These are phyloP conservation scores for Poecilia latipinna DNA, from an alignment of 2,113 vertebrate genomes.

Conservation along the genomic window DNA sequence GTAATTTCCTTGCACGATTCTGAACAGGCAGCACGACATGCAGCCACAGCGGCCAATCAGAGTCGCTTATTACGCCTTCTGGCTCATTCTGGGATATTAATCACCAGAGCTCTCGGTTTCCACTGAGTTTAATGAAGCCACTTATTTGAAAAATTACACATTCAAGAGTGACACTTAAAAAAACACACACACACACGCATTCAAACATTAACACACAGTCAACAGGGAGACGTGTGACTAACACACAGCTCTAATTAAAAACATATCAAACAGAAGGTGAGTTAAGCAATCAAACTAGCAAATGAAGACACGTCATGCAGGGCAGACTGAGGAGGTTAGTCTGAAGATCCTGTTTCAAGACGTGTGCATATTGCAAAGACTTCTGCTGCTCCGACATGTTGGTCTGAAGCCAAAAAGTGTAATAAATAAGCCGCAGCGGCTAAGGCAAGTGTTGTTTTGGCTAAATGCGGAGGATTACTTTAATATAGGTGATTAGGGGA, in stretches of 20 bases:
- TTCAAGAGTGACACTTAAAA: slow-evolving; percentile 2
- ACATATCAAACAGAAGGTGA: slow-evolving; percentile 28
- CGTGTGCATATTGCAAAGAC: slow-evolving; percentile 52
- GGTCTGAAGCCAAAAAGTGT: neutral
- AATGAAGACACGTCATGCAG: slow-evolving; percentile 2
- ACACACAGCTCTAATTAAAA: slow-evolving; percentile 21
- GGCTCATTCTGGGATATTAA: slow-evolving; percentile 9
- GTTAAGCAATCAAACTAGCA: slow-evolving; percentile 25
- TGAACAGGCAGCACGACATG: neutral
- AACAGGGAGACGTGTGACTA: neutral
- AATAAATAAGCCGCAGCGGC: slow-evolving; percentile 12
- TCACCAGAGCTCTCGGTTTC: neutral
- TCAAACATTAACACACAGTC: slow-evolving; percentile 11
- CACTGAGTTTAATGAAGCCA: slow-evolving; percentile 17
- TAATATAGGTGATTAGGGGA: slow-evolving; percentile 12
- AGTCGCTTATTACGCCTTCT: neutral
- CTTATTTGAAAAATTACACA: slow-evolving; percentile 17
- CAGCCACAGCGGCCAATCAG: slow-evolving; percentile 3
- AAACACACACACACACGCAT: neutral
- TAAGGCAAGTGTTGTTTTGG: slow-evolving; percentile 19
- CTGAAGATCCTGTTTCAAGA: slow-evolving; percentile 41
- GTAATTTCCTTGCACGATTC: neutral
- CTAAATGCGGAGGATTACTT: slow-evolving; percentile 14
- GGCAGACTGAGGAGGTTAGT: slow-evolving; percentile 30
- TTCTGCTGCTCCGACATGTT: slow-evolving; percentile 30